Percentiles rank a stretch among this genome's conserved stretches.
These are phyloP conservation scores for Parazoanthus darwini DNA, from an alignment of 92 coral and sea anemone genomes.

Conservation along the genomic window DNA sequence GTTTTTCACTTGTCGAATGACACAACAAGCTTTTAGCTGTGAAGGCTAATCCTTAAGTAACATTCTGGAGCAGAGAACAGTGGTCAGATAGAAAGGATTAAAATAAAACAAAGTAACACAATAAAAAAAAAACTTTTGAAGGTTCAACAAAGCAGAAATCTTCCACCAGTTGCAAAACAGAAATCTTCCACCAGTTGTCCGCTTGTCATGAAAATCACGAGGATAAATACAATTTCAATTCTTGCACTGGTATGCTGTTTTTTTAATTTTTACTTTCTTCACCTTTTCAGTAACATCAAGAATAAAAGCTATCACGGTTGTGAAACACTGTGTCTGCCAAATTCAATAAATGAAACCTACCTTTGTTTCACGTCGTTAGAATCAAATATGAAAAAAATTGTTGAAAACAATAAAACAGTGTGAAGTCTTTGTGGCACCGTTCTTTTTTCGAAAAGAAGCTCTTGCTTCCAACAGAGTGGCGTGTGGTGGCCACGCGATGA, in stretches of 20 bases:
- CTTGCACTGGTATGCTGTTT: background rate
- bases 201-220: background rate
- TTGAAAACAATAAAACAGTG: constrained; percentile 39
- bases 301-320: background rate
- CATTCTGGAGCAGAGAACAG: background rate
- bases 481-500: constrained; percentile 37
- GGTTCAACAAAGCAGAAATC: background rate
- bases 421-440: constrained; percentile 14
- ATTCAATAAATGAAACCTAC: background rate
- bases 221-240: background rate
- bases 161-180: background rate
- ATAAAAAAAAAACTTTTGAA: background rate
- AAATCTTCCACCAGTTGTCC: background rate
- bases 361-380: constrained; percentile 12
- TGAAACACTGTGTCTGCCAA: background rate
- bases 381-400: constrained; percentile 14
- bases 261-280: background rate
- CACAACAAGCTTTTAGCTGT: too few species aligned
- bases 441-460: background rate
- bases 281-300: background rate
- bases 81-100: background rate
- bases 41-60: background rate
- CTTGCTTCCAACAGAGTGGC: constrained; percentile 8
- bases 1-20: too few species aligned
- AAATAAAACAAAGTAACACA: background rate